These are phyloP conservation scores for Epizoanthus fatuus DNA, from an alignment of 92 coral and sea anemone species.

Conservation along the genomic window DNA sequence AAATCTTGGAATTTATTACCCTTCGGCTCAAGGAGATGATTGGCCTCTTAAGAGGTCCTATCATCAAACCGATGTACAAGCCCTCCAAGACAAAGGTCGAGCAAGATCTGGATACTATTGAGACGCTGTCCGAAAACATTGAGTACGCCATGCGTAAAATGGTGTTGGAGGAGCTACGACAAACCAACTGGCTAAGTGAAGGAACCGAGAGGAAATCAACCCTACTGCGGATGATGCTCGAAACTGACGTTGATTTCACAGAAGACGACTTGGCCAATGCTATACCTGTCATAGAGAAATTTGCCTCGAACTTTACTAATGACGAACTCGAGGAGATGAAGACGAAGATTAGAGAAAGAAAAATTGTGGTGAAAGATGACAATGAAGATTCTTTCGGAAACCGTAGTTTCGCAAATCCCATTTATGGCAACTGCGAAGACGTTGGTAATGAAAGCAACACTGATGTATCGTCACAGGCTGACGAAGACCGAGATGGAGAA, in stretches of 20 bases:
- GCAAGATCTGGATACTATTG: constrained; percentile 74
- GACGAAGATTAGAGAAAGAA: constrained; percentile 10
- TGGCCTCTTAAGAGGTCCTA: constrained; percentile 64
- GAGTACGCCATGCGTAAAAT: constrained; percentile 72
- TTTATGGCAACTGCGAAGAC: constrained; percentile 17
- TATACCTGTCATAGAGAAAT: constrained; percentile 45
- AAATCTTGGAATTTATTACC: constrained; percentile 81
- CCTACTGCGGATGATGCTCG: constrained; percentile 68
- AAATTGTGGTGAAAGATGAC: background rate
- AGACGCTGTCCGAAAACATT: constrained; percentile 80
- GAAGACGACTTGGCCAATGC: constrained; percentile 77
- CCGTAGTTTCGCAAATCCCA: background rate
- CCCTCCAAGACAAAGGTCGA: constrained; percentile 76
- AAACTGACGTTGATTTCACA: constrained; percentile 71
- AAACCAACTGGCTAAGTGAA: constrained; percentile 82
- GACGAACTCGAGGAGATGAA: constrained; percentile 33
- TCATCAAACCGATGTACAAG: constrained; percentile 85
- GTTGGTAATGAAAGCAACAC: background rate
- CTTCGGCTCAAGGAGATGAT: constrained; percentile 70
- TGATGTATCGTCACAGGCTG: background rate
- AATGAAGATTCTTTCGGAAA: background rate
- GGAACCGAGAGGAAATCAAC: constrained; percentile 68
- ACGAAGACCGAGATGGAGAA: background rate
- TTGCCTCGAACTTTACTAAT: constrained; percentile 40
- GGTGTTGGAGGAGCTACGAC: constrained; percentile 85